Percentiles rank a stretch among this genome's conserved stretches.
phyloP scores from a whole-genome alignment of 2,888 invertebrate species.

The Thereva unica region DNA sequence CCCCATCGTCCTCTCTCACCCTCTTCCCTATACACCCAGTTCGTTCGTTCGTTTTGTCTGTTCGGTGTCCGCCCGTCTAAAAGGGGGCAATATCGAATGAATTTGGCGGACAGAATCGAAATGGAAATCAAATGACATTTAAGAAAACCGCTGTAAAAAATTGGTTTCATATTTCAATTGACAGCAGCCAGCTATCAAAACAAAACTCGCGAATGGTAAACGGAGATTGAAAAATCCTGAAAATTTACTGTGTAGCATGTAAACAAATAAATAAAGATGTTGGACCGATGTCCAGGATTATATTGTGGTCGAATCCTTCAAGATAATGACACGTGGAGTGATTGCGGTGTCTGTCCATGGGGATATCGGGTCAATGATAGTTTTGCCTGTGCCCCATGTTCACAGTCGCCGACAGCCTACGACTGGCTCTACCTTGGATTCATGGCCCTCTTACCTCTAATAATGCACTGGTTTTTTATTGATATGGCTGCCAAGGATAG shows the following conservation, averaged over 20 bases:
- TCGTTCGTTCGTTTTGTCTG: too few relatives aligned
- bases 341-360: conserved; percentile 84
- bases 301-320: conserved; percentile 63
- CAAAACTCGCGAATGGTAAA: too few relatives aligned
- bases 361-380: conserved; percentile 78
- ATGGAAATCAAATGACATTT: too few relatives aligned
- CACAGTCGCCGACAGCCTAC: conserved; percentile 76
- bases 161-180: too few relatives aligned
- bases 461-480: conserved; percentile 91
- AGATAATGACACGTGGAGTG: conserved; percentile 72
- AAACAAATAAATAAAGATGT: conserved; percentile 15
- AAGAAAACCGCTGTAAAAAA: too few relatives aligned
- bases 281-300: conserved; percentile 52
- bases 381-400: conserved; percentile 73
- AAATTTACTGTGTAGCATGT: background rate
- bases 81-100: too few relatives aligned
- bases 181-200: too few relatives aligned
- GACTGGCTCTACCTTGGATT: conserved; percentile 95
- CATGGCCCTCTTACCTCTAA: conserved; percentile 85
- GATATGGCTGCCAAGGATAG: conserved; percentile 78
- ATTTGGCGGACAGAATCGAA: too few relatives aligned
- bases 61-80: too few relatives aligned
- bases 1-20: too few relatives aligned
- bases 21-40: too few relatives aligned
- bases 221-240: too few relatives aligned